Base-by-base conservation (phyloP, 2,113 vertebrate species). In the Lynx canadensis region DNA sequence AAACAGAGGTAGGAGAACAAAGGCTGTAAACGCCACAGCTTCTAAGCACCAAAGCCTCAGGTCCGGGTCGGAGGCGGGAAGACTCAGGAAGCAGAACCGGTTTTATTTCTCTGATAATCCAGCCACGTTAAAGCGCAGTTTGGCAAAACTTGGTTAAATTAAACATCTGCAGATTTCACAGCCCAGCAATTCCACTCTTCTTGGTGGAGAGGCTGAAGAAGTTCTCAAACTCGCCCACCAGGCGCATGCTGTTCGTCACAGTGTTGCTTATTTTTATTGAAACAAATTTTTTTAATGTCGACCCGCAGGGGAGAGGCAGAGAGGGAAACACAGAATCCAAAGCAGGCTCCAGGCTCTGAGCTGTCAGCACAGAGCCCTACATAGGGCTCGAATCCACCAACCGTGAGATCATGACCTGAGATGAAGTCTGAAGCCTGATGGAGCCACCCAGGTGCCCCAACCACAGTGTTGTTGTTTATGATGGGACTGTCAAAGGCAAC, bases 1-100 rank as follows among this genome's bases (percentile, higher is more conserved):
- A 66, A 80, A 84, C 50, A 89, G 36, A 96, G 45, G 31, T 41
- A 45, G 60, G 57, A 27, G 33, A 71, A 84, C 95, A 88, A 45
- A 92, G 38, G 10, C 38, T 5, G 3, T 48, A 38, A 16, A 89
- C 90, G 83, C 73, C 31, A 57, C 41, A 7, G 15, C 68, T 87
- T 63, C 41, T 69, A 57, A 98, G 7, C 16, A 29, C n/a, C 13
- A 60, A 23, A 50, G 57, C 38, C 84, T 31, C 16, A 19, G 33
- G 71, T 76, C 89, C 74, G 11, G 63, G 33, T 11, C 41, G 4
- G 55, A 71, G 38, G 41, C 6, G 18, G 69, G 45, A 65, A 76
- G 91, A 79, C 48, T 33, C 2, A 31, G 27, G 63, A 19, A 11
- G 38, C 69, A 45, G 23, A 78, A 85, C 90, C 0, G 13, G 50